Percentiles rank a stretch among this genome's conserved stretches.
phyloP scores from a whole-genome alignment of 2,113 vertebrate genomes.

The Plecotus auritus region DNA sequence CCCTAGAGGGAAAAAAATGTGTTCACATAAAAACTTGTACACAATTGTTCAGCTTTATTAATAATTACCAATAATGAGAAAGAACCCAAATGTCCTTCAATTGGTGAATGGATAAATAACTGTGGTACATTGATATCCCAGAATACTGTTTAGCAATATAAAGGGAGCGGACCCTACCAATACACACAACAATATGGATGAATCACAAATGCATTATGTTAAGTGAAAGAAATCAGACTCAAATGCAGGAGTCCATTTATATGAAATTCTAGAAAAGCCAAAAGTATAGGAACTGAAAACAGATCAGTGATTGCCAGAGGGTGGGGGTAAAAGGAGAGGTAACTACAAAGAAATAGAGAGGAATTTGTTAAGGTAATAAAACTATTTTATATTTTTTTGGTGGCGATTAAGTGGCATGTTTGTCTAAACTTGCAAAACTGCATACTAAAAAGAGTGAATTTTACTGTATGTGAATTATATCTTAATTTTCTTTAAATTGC shows the following conservation, averaged over 20 bases:
- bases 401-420: not conserved
- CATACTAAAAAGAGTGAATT: not conserved
- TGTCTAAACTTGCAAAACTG: not conserved
- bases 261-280: not conserved
- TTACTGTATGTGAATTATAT: not conserved
- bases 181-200: not conserved
- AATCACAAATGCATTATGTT: not conserved
- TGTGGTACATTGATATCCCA: not conserved
- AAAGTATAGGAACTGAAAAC: not conserved
- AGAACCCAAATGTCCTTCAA: not conserved
- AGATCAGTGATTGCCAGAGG: not conserved
- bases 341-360: not conserved
- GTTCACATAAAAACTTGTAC: not conserved
- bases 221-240: constrained; percentile 3
- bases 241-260: not conserved
- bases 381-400: not conserved
- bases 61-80: not conserved
- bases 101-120: not conserved
- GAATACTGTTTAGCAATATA: constrained; percentile 14
- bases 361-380: not conserved
- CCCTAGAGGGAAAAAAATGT: not conserved
- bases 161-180: not conserved
- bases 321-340: not conserved
- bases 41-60: constrained; percentile 18
- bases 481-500: not conserved